Evolutionary conservation across 2,113 vertebrate genomes (phyloP), one percentile per base, ranked within the genome.

Genomic region (Sander lucioperca): DNA sequence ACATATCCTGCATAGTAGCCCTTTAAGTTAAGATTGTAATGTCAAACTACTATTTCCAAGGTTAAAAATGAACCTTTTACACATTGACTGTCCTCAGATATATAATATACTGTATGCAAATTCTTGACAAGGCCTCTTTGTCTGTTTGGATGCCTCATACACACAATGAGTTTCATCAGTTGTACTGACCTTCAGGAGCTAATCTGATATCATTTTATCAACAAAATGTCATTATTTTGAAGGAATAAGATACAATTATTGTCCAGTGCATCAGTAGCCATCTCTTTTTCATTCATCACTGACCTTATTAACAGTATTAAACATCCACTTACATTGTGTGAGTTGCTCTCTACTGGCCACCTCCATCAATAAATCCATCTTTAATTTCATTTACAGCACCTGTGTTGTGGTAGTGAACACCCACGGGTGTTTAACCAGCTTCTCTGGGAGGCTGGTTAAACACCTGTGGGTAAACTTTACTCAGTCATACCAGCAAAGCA

Each of bases 341-440:
- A 59, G n/a, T 13, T 45, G 56, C 8, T 70, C 57, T 61, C 6
- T 68, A 48, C 13, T 6, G 15, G n/a, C 14, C 14, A 14, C 39
- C 12, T 30, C 5, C 18, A 16, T 50, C 59, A 56, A 16, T 27
- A 30, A 53, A 62, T 65, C 50, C 59, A 58, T 62, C 33, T 33
- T 48, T 70, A 30, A 33, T 57, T 64, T 64, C 6, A 79, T 63
- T 47, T 6, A 19, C 33, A 62, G 67, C 36, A n/a, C 45, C 21
- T 25, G 51, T 74, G 8, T 53, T 27, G 39, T 43, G 39, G 39
- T 59, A 18, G 15, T 43, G 39, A 39, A 39, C 39, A 39, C 9
- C 39, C 8, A 39, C 9, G 36, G 36, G 36, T 53, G 11, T 21
- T 19, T 43, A 27, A 25, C 25, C 39, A 59, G 53, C 43, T 30